phyloP scores from a whole-genome alignment of 2,797 vertebrate genomes.

The Myiotriccus ornatus region DNA sequence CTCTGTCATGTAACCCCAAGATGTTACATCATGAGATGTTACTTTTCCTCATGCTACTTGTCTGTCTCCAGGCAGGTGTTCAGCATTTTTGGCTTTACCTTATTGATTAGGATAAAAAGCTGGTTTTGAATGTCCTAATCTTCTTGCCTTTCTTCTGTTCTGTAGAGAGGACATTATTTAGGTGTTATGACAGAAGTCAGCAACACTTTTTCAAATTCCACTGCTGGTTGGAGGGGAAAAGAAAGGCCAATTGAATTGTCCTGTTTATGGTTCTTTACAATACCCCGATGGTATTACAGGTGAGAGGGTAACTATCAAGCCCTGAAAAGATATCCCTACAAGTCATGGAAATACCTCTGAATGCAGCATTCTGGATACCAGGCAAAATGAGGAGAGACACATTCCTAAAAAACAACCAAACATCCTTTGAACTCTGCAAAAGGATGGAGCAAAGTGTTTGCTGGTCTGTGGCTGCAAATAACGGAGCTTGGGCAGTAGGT shows the following conservation, averaged over 20 bases:
- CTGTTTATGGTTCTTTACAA: background rate
- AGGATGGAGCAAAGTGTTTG: fast-evolving
- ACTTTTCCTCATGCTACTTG: background rate
- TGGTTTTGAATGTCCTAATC: slow-evolving; percentile 1
- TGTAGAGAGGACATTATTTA: background rate
- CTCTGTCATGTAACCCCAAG: background rate
- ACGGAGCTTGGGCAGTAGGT: background rate
- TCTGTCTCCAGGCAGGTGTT: background rate
- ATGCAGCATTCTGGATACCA: background rate
- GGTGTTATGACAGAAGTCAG: background rate
- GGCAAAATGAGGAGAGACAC: background rate
- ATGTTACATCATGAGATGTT: background rate
- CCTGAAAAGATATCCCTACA: background rate
- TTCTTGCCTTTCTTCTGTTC: background rate
- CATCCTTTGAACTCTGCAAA: background rate
- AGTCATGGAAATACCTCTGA: background rate
- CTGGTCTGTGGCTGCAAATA: background rate
- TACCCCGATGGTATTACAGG: background rate
- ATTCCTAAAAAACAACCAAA: background rate
- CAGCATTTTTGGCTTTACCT: background rate
- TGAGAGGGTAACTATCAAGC: background rate
- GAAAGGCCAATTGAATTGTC: background rate
- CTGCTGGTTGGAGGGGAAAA: background rate
- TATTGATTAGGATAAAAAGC: background rate
- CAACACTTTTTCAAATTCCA: background rate